Conservation (phyloP, 1,140 invertebrate species). For the Camponotus floridanus region DNA sequence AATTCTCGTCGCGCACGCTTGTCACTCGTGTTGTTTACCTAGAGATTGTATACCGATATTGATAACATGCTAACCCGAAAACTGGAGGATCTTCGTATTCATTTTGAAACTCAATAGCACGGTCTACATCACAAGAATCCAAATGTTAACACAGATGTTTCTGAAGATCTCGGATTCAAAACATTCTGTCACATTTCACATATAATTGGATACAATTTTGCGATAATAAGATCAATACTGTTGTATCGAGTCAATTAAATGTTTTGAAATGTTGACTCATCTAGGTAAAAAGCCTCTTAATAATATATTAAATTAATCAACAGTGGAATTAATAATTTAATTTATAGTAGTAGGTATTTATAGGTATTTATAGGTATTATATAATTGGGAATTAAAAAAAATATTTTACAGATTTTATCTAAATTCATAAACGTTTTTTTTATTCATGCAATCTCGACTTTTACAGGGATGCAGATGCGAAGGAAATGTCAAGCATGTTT, state of each 20-base stretch:
- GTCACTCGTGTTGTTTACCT: constrained; percentile 69
- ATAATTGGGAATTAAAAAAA: not conserved
- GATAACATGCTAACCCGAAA: constrained; percentile 78
- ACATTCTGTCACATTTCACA: not conserved
- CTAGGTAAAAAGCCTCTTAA: not conserved
- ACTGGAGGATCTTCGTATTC: constrained; percentile 35
- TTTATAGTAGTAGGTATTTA: no score
- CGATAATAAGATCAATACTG: not conserved
- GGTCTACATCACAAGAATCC: constrained; percentile 47
- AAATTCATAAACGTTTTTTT: not conserved
- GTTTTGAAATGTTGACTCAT: not conserved
- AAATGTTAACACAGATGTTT: constrained; percentile 81
- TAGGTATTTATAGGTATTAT: not conserved
- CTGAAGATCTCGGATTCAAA: constrained; percentile 31
- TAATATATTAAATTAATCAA: not conserved
- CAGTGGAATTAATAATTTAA: not conserved
- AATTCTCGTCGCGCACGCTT: constrained; percentile 9
- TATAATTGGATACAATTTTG: constrained; percentile 25
- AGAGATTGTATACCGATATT: constrained; percentile 74
- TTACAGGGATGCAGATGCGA: not conserved
- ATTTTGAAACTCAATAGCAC: constrained; percentile 71
- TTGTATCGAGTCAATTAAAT: not conserved
- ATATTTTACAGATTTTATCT: not conserved
- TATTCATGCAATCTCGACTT: constrained; percentile 14
- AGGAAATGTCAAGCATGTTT: not conserved